These are phyloP conservation scores for Drosophila maculinotata DNA, from an alignment of 2,888 invertebrate genomes.

Conservation along the genomic window DNA sequence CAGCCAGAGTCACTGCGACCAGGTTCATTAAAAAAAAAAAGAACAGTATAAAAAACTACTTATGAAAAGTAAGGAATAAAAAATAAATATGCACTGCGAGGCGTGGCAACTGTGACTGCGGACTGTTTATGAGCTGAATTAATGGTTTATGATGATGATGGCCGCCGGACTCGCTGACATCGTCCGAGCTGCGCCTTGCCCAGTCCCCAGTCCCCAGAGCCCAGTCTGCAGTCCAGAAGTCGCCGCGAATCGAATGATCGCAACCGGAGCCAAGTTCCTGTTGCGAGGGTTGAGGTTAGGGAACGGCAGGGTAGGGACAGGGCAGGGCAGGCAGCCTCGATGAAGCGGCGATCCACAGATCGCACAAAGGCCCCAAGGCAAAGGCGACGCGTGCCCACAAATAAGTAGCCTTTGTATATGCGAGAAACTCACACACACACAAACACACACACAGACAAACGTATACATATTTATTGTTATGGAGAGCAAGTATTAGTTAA, in stretches of 20 bases:
- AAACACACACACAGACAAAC: background rate
- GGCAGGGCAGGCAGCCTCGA: no score
- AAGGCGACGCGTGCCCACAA: slow-evolving; percentile 40
- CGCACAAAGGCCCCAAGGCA: slow-evolving; percentile 5
- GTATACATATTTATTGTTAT: background rate
- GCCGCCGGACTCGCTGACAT: slow-evolving; percentile 47
- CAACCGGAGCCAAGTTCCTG: no score
- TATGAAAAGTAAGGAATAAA: background rate
- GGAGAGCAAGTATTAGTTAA: background rate
- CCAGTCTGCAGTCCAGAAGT: slow-evolving; percentile 18
- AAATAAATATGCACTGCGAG: slow-evolving; percentile 26
- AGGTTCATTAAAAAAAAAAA: slow-evolving; percentile 27
- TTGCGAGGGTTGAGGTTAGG: no score
- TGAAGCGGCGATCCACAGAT: slow-evolving; percentile 4
- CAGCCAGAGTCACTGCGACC: background rate
- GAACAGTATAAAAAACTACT: slow-evolving; percentile 1
- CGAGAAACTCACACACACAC: background rate
- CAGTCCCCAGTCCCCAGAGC: background rate
- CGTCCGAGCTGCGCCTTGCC: slow-evolving; percentile 18
- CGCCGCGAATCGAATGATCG: slow-evolving; percentile 20
- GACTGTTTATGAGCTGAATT: slow-evolving; percentile 69
- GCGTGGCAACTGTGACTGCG: slow-evolving; percentile 53
- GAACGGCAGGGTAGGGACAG: no score
- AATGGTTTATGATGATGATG: slow-evolving; percentile 72
- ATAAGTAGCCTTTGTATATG: slow-evolving; percentile 5